Evolutionary conservation across 2,113 vertebrate species (phyloP), one percentile per base, ranked within the genome.

Genomic region (Oncorhynchus keta): DNA sequence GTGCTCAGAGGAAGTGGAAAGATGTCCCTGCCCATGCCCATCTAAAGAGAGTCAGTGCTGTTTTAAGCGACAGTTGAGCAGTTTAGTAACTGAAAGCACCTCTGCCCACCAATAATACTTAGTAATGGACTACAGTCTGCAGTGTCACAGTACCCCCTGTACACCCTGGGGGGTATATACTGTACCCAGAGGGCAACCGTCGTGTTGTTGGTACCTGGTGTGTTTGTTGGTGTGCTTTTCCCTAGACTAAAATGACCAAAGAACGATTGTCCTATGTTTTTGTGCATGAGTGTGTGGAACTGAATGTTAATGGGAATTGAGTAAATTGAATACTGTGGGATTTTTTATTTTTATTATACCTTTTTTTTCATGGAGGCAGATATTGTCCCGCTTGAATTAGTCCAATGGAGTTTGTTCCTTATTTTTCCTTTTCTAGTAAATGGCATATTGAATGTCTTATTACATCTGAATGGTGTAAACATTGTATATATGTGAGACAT

Each of bases 1-100:
- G 94, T 94, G 51, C 85, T 94, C 8, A 83, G 83, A 75, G 94
- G 91, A 74, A 91, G 24, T 88, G 91, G 81, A 48, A 94, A 91
- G 85, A 93, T 94, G 91, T 73, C 30, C 67, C 85, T 94, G 83
- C 93, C 93, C 0, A 93, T 94, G 88, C 93, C 92, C 0, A 80
- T 94, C 79, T 94, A 87, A 88, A 65, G 5, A 72, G 59, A 22
- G 59, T 62, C 59, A 14, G 22, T 14, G 22, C 45, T 32, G 5
- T 67, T 45, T 68, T 9, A 14, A n/a, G 13, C 22, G 24, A 30
- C 74, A 48, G 4, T 22, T 32, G 78, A 77, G 65, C 85, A 82
- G 68, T 20, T 74, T 12, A 32, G 74, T 70, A 28, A 22, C 67
- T 48, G 74, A 71, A 65, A 76, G 11, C 62, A 76, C 30, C 66